Evolutionary conservation across 1,140 invertebrate genomes (phyloP).

Genomic region (Octopus bimaculoides): DNA sequence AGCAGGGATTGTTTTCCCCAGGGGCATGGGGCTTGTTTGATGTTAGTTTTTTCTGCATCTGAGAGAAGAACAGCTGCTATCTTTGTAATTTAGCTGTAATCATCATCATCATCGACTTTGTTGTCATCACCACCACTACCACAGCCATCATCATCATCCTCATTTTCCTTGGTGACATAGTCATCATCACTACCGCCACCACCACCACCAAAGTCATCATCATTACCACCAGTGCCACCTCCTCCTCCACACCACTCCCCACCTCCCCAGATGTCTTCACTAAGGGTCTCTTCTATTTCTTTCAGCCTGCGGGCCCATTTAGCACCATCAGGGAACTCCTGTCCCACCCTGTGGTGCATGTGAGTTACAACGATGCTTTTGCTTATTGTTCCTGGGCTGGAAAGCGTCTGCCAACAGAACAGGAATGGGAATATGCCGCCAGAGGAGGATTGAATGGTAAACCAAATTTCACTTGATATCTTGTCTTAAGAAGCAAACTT

Average conservation of each 20-base stretch:
- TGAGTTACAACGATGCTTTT: constrained; percentile 52
- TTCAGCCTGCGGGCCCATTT: constrained; percentile 51
- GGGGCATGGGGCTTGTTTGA: neutral
- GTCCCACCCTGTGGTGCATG: constrained; percentile 52
- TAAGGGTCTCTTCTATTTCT: neutral
- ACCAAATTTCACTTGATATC: too few relatives aligned
- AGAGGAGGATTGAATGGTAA: constrained; percentile 42
- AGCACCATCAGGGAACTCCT: constrained; percentile 36
- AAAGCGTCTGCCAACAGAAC: constrained; percentile 53
- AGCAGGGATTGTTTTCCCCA: neutral
- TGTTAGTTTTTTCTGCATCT: neutral
- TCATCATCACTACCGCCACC: too few relatives aligned
- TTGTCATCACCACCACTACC: too few relatives aligned
- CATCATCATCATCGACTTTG: too few relatives aligned
- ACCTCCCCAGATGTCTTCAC: too few relatives aligned
- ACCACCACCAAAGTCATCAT: too few relatives aligned
- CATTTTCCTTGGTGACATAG: neutral
- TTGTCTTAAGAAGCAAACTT: too few relatives aligned
- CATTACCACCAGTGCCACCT: too few relatives aligned
- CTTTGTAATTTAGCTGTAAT: too few relatives aligned
- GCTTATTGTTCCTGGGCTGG: constrained; percentile 48
- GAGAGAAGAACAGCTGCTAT: too few relatives aligned
- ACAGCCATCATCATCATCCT: neutral
- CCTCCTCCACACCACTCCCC: too few relatives aligned
- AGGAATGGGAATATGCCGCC: constrained; percentile 56